Conservation (phyloP, 2,113 vertebrate genomes). For the Tyrannus savana region DNA sequence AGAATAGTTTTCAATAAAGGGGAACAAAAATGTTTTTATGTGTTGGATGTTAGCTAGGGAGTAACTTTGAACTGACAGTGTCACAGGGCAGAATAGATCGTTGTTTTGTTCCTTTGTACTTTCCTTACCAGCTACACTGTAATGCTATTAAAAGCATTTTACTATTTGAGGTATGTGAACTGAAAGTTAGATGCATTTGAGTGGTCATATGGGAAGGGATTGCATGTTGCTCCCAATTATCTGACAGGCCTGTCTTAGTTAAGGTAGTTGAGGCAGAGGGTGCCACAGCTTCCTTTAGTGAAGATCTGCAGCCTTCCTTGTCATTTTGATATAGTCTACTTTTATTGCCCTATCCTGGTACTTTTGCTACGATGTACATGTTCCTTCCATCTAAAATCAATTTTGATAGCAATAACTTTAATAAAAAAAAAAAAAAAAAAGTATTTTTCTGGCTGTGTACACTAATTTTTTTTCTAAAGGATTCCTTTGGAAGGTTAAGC, state of each 20-base stretch:
- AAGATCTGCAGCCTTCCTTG: not conserved
- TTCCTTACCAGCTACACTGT: not conserved
- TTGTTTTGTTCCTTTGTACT: not conserved
- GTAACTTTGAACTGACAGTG: not conserved
- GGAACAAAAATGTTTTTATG: not conserved
- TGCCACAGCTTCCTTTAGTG: not conserved
- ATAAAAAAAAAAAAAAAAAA: not conserved
- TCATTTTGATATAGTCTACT: not conserved
- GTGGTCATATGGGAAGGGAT: not conserved
- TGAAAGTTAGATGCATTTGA: not conserved
- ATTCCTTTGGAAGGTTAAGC: not conserved
- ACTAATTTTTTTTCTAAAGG: not conserved
- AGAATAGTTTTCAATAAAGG: not conserved
- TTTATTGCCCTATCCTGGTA: not conserved
- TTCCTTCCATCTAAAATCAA: not conserved
- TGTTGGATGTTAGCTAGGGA: not conserved
- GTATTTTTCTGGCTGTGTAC: not conserved
- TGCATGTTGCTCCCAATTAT: not conserved
- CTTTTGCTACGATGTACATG: not conserved
- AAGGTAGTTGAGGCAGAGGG: not conserved
- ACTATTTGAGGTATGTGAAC: not conserved
- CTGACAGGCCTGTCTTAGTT: not conserved
- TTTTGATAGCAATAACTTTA: not conserved
- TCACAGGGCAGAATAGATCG: not conserved
- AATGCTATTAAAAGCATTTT: not conserved